phyloP scores from a whole-genome alignment of 2,888 invertebrate genomes.

The Capitulum mitella region DNA sequence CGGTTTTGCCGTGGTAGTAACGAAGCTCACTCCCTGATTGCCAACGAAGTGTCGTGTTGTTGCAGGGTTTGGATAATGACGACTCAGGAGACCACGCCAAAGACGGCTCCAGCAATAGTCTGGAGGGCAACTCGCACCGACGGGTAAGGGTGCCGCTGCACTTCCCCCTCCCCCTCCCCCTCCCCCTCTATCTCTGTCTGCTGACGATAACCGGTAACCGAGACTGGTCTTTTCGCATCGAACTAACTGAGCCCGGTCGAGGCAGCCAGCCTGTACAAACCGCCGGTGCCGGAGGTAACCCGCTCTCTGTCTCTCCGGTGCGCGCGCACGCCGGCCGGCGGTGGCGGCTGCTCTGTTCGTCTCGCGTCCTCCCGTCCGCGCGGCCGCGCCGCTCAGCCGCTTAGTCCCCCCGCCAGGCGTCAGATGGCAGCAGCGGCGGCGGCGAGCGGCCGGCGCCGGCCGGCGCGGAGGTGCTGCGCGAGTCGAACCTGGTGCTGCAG shows the following conservation, averaged over 20 bases:
- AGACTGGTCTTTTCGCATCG: not conserved
- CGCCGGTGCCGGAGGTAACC: too few relatives aligned
- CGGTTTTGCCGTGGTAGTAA: too few relatives aligned
- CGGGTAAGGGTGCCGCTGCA: not conserved
- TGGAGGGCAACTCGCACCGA: conserved; percentile 14
- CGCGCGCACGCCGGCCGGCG: conserved; percentile 11
- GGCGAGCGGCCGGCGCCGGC: not conserved
- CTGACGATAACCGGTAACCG: not conserved
- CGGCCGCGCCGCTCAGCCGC: not conserved
- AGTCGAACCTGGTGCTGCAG: not conserved
- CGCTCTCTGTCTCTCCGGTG: too few relatives aligned
- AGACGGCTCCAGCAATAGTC: not conserved
- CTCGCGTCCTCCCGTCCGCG: not conserved
- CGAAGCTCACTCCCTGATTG: too few relatives aligned
- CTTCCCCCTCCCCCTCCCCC: not conserved
- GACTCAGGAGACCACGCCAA: not conserved
- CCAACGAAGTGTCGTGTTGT: too few relatives aligned
- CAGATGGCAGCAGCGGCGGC: conserved; percentile 6
- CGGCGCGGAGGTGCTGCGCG: not conserved
- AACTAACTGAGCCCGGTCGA: not conserved
- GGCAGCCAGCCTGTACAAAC: too few relatives aligned
- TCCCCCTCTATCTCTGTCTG: not conserved
- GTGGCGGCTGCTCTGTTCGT: not conserved
- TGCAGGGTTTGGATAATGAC: not conserved
- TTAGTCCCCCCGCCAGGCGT: not conserved